Percentiles rank a stretch among this genome's conserved stretches.
Conservation (phyloP, 2,113 vertebrate species). For the Scopus umbretta region DNA sequence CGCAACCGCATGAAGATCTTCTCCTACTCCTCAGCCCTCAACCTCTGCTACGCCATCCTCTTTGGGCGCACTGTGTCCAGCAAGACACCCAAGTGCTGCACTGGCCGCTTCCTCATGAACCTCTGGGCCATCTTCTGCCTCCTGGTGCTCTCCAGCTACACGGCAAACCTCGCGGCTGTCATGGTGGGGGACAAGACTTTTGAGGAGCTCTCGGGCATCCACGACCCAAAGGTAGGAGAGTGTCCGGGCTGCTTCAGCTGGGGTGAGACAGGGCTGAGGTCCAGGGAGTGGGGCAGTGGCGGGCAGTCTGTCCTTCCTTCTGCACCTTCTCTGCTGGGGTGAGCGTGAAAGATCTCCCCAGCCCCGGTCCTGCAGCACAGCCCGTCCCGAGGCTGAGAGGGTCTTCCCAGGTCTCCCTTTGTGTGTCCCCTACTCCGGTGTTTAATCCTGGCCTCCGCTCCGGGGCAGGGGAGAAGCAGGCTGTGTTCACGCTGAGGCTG, state of each 20-base stretch:
- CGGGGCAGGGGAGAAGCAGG: no score
- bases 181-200: constrained; percentile 98
- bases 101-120: constrained; percentile 95
- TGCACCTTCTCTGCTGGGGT: not conserved
- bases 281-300: not conserved
- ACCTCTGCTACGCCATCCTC: constrained; percentile 95
- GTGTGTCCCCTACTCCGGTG: not conserved
- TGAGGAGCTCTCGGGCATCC: constrained; percentile 91
- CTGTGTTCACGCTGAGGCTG: accelerated
- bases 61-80: constrained; percentile 93
- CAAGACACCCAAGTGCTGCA: constrained; percentile 96
- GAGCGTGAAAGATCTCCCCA: not conserved
- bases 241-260: accelerated
- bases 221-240: constrained; percentile 87
- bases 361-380: not conserved
- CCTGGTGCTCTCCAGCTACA: constrained; percentile 97
- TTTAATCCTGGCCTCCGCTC: not conserved
- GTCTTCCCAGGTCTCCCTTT: not conserved
- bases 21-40: constrained; percentile 96
- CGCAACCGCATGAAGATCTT: constrained; percentile 89
- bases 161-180: constrained; percentile 92
- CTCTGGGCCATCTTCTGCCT: constrained; percentile 98
- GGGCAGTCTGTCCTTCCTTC: not conserved
- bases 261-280: not conserved
- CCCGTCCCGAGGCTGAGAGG: not conserved